phyloP scores from a whole-genome alignment of 2,797 vertebrate species.

The Chanos chanos region DNA sequence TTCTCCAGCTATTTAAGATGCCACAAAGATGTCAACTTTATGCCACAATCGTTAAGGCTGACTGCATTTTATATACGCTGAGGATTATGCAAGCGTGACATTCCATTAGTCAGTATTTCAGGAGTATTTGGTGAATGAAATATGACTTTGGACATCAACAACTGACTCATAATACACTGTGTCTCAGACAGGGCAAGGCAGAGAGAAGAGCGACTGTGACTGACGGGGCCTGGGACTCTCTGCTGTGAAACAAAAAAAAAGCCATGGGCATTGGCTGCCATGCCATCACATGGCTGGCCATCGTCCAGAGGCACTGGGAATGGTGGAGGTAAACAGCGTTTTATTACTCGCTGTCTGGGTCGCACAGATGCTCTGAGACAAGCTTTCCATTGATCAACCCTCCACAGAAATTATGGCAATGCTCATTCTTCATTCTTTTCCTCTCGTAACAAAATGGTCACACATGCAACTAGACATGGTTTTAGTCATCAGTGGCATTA shows the following conservation, averaged over 20 bases:
- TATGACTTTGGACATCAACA: too few relatives aligned
- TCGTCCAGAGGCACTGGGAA: slow-evolving; percentile 46
- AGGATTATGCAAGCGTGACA: too few relatives aligned
- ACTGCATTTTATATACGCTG: too few relatives aligned
- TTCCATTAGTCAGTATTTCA: too few relatives aligned
- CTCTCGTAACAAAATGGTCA: too few relatives aligned
- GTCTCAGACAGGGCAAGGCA: slow-evolving; percentile 33
- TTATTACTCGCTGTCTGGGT: slow-evolving; percentile 60
- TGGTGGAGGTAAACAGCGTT: slow-evolving; percentile 49
- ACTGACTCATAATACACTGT: too few relatives aligned
- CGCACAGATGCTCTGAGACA: slow-evolving; percentile 51
- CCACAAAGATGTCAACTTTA: too few relatives aligned
- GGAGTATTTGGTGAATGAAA: too few relatives aligned
- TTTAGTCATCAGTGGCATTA: too few relatives aligned
- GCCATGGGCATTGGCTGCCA: slow-evolving; percentile 45
- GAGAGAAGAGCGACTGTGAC: slow-evolving; percentile 30
- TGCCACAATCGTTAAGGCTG: too few relatives aligned
- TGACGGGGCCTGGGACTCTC: slow-evolving; percentile 40
- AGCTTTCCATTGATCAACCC: slow-evolving; percentile 53
- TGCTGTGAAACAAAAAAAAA: slow-evolving; percentile 47
- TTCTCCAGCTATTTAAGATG: too few relatives aligned
- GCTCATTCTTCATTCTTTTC: background rate
- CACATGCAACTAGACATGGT: too few relatives aligned
- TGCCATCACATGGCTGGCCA: slow-evolving; percentile 62
- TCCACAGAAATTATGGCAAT: background rate